phyloP scores from a whole-genome alignment of 1,140 invertebrate species.

The Saccostrea cuccullata region DNA sequence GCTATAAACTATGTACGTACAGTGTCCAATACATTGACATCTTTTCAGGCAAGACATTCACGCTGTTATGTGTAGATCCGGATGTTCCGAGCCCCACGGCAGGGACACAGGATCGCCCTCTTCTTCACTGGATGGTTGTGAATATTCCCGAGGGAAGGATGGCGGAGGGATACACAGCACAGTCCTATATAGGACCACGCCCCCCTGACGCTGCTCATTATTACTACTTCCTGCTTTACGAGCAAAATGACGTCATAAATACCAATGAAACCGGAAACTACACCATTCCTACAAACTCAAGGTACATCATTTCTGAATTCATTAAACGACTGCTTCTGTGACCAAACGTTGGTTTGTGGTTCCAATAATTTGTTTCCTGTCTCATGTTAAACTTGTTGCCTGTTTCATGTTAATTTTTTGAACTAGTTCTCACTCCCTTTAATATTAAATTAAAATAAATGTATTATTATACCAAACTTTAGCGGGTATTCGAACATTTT shows the following conservation, averaged over 20 bases:
- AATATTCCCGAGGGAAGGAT: constrained; percentile 61
- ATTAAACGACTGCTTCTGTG: too few species aligned
- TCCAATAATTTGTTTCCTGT: too few species aligned
- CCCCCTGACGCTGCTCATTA: constrained; percentile 60
- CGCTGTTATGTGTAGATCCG: constrained; percentile 59
- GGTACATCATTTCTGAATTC: neutral
- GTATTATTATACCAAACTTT: too few species aligned
- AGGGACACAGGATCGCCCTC: constrained; percentile 56
- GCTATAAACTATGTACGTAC: neutral
- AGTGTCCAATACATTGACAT: neutral
- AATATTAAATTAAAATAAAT: too few species aligned
- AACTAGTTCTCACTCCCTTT: too few species aligned
- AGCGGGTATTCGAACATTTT: too few species aligned
- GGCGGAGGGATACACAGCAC: constrained; percentile 50
- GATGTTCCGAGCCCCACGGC: constrained; percentile 54
- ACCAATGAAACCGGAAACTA: constrained; percentile 44
- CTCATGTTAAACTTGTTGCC: too few species aligned
- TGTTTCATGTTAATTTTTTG: too few species aligned
- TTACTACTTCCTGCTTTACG: constrained; percentile 64
- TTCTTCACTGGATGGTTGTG: constrained; percentile 62
- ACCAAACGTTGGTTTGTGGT: too few species aligned
- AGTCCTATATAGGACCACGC: constrained; percentile 59
- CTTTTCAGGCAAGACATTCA: neutral
- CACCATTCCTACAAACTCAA: constrained; percentile 42
- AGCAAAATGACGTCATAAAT: constrained; percentile 51